phyloP scores from a whole-genome alignment of 2,797 vertebrate species.

The Paedocypris micromegethes region DNA sequence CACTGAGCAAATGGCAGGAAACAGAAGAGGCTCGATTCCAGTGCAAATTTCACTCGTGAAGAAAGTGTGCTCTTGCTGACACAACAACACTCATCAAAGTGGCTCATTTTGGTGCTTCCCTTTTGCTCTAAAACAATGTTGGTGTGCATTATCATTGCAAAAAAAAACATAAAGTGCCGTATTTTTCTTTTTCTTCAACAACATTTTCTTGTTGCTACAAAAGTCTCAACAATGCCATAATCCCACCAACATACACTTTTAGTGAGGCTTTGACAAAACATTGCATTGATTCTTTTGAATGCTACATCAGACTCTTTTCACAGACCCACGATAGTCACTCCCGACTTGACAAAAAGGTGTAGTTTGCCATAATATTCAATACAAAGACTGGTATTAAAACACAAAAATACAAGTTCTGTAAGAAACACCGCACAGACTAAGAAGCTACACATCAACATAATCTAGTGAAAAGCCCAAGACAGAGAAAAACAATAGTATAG shows the following conservation, averaged over 20 bases:
- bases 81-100: constrained; percentile 16
- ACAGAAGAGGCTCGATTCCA: constrained; percentile 12
- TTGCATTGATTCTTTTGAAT: not conserved
- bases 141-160: not conserved
- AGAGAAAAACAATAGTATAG: no score
- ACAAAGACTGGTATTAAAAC: no score
- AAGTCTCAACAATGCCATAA: not conserved
- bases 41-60: constrained; percentile 14
- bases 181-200: not conserved
- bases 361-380: no score
- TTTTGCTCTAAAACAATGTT: constrained; percentile 8
- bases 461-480: no score
- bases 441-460: no score
- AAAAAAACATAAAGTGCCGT: constrained; percentile 23
- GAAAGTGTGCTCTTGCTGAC: constrained; percentile 5
- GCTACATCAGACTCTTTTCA: no score
- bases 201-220: constrained; percentile 35
- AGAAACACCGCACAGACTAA: no score
- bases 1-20: constrained; percentile 9
- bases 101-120: not conserved
- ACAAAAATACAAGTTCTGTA: no score
- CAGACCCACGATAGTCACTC: no score
- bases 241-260: not conserved
- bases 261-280: constrained; percentile 16
- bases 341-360: no score